Evolutionary conservation across 2,113 vertebrate genomes (phyloP).

Genomic region (Thinocorus orbignyianus): DNA sequence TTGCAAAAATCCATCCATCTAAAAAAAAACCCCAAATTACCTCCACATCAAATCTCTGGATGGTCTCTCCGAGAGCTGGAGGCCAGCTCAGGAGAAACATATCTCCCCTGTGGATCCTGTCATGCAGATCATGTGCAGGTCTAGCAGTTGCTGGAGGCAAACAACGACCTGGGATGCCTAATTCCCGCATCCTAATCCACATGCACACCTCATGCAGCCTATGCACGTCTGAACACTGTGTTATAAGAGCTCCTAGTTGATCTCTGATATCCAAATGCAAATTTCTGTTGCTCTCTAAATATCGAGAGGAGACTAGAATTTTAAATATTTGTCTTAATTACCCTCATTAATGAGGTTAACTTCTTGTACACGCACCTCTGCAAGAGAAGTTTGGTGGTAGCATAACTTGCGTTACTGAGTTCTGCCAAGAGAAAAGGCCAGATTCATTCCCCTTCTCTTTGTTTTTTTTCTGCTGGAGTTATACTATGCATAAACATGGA

Average conservation of each 20-base stretch:
- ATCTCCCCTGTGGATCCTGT: not conserved
- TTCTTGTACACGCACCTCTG: not conserved
- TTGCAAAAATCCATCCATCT: not conserved
- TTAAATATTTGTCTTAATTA: not conserved
- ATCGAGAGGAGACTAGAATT: not conserved
- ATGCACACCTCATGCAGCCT: fast-evolving
- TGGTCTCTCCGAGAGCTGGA: not conserved
- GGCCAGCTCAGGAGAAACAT: not conserved
- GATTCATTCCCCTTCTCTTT: not conserved
- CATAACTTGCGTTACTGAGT: not conserved
- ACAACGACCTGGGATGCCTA: not conserved
- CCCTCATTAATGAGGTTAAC: not conserved
- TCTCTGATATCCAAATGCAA: not conserved
- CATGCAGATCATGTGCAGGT: not conserved
- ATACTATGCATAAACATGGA: fast-evolving
- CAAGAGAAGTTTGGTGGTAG: not conserved
- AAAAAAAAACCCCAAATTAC: not conserved
- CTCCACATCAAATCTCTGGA: not conserved
- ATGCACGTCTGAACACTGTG: fast-evolving
- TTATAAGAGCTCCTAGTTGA: not conserved
- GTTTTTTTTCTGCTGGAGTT: not conserved
- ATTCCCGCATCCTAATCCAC: not conserved
- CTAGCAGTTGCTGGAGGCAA: not conserved
- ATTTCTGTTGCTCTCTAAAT: not conserved
- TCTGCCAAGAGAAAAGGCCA: not conserved